These are phyloP conservation scores for Drosophila percnosoma DNA, from an alignment of 2,888 invertebrate species.

Conservation along the genomic window DNA sequence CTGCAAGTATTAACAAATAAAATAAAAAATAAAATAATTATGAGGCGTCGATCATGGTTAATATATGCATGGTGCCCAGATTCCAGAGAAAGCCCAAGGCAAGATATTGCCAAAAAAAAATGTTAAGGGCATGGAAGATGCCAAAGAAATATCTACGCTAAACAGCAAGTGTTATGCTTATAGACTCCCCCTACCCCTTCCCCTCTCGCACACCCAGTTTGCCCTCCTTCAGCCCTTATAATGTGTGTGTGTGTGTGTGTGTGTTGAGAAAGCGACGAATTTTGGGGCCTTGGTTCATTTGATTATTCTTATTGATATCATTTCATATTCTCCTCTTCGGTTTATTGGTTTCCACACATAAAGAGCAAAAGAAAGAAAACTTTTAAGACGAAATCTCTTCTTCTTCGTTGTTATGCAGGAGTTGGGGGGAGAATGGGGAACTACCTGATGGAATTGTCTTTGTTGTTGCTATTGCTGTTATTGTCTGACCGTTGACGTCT, in stretches of 20 bases:
- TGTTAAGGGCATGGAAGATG: neutral
- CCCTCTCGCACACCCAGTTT: neutral
- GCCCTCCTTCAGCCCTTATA: neutral
- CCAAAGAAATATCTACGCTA: conserved; percentile 10
- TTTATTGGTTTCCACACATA: conserved; percentile 36
- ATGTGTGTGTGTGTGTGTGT: conserved; percentile 4
- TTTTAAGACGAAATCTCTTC: conserved; percentile 27
- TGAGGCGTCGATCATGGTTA: conserved; percentile 48
- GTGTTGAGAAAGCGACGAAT: conserved; percentile 38
- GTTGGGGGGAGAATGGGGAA: conserved; percentile 11
- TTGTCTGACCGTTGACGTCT: conserved; percentile 64
- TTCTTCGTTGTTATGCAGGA: conserved; percentile 6
- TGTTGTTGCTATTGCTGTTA: conserved; percentile 30
- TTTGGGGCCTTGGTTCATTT: conserved; percentile 32
- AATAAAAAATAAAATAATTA: conserved; percentile 59
- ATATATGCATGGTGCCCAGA: conserved; percentile 53
- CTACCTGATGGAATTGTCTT: conserved; percentile 53
- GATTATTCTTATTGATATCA: conserved; percentile 53
- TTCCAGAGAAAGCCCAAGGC: conserved; percentile 41
- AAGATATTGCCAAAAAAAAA: conserved; percentile 64
- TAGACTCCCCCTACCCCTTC: neutral
- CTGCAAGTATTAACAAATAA: conserved; percentile 16
- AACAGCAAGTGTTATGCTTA: conserved; percentile 40
- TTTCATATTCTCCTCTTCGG: conserved; percentile 17
- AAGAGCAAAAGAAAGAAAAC: conserved; percentile 28